These are phyloP conservation scores for Lates calcarifer DNA, from an alignment of 2,113 vertebrate genomes.

Conservation along the genomic window DNA sequence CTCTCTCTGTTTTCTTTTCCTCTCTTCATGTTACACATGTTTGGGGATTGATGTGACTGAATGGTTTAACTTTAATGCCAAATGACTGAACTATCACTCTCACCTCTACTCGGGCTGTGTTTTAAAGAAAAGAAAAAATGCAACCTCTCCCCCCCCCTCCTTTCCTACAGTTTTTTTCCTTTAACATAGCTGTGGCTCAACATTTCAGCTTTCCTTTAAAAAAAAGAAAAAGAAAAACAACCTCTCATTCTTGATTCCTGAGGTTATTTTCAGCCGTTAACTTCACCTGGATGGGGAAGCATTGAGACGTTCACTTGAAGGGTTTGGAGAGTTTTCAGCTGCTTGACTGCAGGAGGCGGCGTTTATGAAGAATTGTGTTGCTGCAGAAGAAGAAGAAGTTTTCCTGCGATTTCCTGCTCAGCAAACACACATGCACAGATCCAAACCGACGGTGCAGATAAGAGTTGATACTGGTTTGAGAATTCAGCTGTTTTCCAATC, in stretches of 20 bases:
- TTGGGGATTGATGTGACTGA: slow-evolving; percentile 62
- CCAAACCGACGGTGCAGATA: slow-evolving; percentile 27
- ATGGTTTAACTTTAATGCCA: slow-evolving; percentile 68
- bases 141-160: neutral
- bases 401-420: slow-evolving; percentile 6
- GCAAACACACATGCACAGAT: slow-evolving; percentile 37
- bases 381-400: slow-evolving; percentile 30
- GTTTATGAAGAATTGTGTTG: slow-evolving; percentile 63
- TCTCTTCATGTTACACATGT: slow-evolving; percentile 37
- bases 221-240: too few relatives aligned
- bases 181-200: neutral
- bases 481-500: slow-evolving; percentile 35
- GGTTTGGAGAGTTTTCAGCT: slow-evolving; percentile 38
- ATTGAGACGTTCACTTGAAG: slow-evolving; percentile 25
- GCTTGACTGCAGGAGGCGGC: slow-evolving; percentile 31
- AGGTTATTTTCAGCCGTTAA: neutral
- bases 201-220: slow-evolving; percentile 51
- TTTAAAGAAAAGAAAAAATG: neutral
- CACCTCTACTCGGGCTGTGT: slow-evolving; percentile 31
- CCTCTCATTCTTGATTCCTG: neutral
- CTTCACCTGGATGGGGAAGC: slow-evolving; percentile 10
- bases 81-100: slow-evolving; percentile 70
- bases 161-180: neutral
- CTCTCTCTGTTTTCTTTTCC: slow-evolving; percentile 1
- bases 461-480: slow-evolving; percentile 13